Percentiles rank a stretch among this genome's conserved stretches.
phyloP scores from a whole-genome alignment of 2,888 invertebrate species.

The Agriopis aurantiaria region DNA sequence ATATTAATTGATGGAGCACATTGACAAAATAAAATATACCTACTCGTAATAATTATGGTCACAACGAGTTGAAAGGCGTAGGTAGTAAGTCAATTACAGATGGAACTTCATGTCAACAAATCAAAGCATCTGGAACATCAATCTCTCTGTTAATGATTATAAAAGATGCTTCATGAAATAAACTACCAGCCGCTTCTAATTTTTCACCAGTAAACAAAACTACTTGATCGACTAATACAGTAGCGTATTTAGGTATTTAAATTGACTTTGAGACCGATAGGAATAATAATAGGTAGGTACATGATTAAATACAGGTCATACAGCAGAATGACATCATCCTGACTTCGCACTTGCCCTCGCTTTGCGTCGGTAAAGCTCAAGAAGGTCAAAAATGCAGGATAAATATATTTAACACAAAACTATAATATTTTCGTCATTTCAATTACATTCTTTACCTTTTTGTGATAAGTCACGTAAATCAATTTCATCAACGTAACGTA shows the following conservation, averaged over 20 bases:
- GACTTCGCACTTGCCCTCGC: slow-evolving; percentile 47
- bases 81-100: slow-evolving; percentile 3
- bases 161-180: background rate
- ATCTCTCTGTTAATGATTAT: slow-evolving; percentile 1
- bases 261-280: slow-evolving; percentile 25
- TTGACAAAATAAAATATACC: background rate
- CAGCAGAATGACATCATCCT: slow-evolving; percentile 57
- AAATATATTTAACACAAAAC: background rate
- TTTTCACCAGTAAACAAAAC: background rate
- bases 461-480: background rate
- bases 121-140: slow-evolving; percentile 8
- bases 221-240: background rate
- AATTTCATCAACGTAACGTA: background rate
- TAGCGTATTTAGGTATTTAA: slow-evolving; percentile 5
- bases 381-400: slow-evolving; percentile 37
- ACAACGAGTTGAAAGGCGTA: background rate
- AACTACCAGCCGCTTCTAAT: background rate
- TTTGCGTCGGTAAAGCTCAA: slow-evolving; percentile 37
- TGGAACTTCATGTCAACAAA: slow-evolving; percentile 13
- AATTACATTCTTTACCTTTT: background rate
- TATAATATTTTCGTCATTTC: background rate
- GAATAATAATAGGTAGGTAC: slow-evolving; percentile 42
- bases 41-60: background rate
- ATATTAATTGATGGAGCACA: background rate
- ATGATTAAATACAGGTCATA: slow-evolving; percentile 30